These are phyloP conservation scores for Taxidea taxus DNA, from an alignment of 2,113 vertebrate species.

Conservation along the genomic window DNA sequence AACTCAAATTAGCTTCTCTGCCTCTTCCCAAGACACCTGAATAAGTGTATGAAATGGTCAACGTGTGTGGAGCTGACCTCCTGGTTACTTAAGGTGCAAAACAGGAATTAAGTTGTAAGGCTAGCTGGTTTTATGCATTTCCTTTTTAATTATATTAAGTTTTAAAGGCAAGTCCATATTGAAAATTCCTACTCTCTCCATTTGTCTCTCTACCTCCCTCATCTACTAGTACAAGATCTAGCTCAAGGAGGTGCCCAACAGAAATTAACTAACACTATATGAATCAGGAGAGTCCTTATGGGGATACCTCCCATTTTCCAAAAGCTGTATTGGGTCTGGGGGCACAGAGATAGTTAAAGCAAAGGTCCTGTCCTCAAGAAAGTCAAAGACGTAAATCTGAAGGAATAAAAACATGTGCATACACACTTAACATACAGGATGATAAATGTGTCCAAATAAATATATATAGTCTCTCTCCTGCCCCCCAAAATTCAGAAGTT, in stretches of 20 bases:
- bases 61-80: background rate
- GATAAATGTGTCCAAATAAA: slow-evolving; percentile 56
- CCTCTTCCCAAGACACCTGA: background rate
- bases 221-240: background rate
- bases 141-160: background rate
- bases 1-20: background rate
- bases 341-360: background rate
- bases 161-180: background rate
- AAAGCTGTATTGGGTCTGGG: background rate
- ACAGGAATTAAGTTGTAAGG: background rate
- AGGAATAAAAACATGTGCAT: slow-evolving; percentile 33
- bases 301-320: background rate
- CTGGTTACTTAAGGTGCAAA: background rate
- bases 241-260: background rate
- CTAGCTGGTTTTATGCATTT: background rate
- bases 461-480: background rate
- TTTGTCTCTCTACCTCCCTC: background rate
- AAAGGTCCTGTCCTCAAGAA: slow-evolving; percentile 11
- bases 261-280: background rate
- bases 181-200: background rate
- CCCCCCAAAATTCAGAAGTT: slow-evolving; percentile 47
- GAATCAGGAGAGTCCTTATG: background rate
- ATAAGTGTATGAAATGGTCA: background rate
- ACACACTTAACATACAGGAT: background rate
- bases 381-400: slow-evolving; percentile 47